Percentiles rank a stretch among this genome's conserved stretches.
phyloP scores from a whole-genome alignment of 2,888 invertebrate genomes.

The Ceramica pisi region DNA sequence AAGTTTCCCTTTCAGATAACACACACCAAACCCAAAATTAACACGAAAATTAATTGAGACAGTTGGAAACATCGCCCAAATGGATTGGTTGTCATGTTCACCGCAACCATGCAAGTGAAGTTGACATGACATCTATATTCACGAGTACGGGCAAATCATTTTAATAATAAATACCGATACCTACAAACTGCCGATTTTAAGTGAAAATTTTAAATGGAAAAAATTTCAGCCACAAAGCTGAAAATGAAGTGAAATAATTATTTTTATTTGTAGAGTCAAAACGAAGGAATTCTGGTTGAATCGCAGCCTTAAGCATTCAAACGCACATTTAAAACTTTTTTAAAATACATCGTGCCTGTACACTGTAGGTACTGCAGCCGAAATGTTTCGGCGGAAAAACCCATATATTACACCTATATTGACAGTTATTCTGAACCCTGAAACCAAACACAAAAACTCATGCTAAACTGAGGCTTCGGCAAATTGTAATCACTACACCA shows the following conservation, averaged over 20 bases:
- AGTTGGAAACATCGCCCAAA: slow-evolving; percentile 7
- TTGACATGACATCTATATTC: slow-evolving; percentile 20
- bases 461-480: too few species aligned
- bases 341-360: too few species aligned
- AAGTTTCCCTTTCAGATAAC: neutral
- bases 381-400: neutral
- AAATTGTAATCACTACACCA: too few species aligned
- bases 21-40: neutral
- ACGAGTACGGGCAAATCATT: neutral
- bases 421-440: too few species aligned
- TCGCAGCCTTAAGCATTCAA: too few species aligned
- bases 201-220: neutral
- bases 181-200: neutral
- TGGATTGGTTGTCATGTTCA: slow-evolving; percentile 15
- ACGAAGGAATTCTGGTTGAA: too few species aligned
- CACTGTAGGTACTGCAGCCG: too few species aligned
- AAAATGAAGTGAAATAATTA: too few species aligned
- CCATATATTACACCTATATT: too few species aligned
- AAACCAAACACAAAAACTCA: too few species aligned
- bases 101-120: slow-evolving; percentile 2
- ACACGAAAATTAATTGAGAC: neutral
- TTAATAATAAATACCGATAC: slow-evolving; percentile 9
- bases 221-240: neutral
- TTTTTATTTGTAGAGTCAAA: too few species aligned
- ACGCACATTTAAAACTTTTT: too few species aligned